These are phyloP conservation scores for Melitaea cinxia DNA, from an alignment of 1,140 invertebrate genomes.

Conservation along the genomic window DNA sequence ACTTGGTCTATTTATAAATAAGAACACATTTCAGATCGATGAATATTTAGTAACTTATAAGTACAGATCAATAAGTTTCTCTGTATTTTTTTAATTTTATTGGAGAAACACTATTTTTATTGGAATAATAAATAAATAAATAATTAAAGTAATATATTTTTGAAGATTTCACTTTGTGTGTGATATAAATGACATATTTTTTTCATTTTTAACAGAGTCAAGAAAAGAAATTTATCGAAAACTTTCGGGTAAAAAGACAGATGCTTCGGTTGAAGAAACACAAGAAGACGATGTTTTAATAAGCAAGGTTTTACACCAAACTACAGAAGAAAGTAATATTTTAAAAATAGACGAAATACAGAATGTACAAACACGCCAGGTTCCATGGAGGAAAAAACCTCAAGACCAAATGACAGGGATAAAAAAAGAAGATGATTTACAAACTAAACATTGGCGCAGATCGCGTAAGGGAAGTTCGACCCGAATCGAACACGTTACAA, in stretches of 20 bases:
- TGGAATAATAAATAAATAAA: not conserved
- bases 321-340: conserved; percentile 67
- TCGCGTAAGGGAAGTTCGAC: conserved; percentile 35
- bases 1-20: too few relatives aligned
- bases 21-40: too few relatives aligned
- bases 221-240: conserved; percentile 42
- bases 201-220: conserved; percentile 55
- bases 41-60: too few relatives aligned
- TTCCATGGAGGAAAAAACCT: conserved; percentile 63
- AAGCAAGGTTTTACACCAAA: conserved; percentile 50
- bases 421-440: conserved; percentile 44
- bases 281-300: conserved; percentile 38
- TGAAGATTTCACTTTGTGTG: too few relatives aligned
- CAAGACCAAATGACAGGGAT: conserved; percentile 14
- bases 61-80: too few relatives aligned
- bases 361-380: conserved; percentile 56
- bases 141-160: too few relatives aligned
- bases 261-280: conserved; percentile 27
- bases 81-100: too few relatives aligned
- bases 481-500: conserved; percentile 25
- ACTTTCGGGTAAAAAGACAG: conserved; percentile 50
- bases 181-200: not conserved
- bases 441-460: conserved; percentile 63
- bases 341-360: conserved; percentile 58
- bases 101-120: too few relatives aligned